Conservation (phyloP, 2,113 vertebrate species). For the Pelusios castaneus region DNA sequence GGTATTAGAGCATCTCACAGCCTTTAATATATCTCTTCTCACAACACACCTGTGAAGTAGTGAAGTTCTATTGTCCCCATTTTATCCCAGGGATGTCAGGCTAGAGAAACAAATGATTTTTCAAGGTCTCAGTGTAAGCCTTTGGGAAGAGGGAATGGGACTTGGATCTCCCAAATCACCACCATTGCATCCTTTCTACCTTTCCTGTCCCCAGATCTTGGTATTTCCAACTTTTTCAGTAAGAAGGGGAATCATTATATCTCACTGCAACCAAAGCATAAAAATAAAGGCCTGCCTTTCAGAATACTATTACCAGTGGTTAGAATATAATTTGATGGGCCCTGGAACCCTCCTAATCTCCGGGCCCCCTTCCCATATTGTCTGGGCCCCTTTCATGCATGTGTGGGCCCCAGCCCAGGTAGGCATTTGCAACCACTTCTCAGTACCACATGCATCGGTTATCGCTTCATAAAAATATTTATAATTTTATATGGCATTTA, state of each 20-base stretch:
- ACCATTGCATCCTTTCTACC: rapidly evolving
- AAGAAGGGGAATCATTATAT: neutral
- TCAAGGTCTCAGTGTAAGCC: neutral
- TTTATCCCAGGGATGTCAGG: neutral
- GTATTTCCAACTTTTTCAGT: neutral
- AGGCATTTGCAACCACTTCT: too few species aligned
- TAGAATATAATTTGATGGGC: too few species aligned
- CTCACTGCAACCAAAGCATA: neutral
- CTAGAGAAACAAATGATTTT: rapidly evolving
- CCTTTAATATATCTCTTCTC: neutral
- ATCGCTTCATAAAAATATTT: too few species aligned
- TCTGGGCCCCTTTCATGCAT: too few species aligned
- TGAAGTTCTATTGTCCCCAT: neutral
- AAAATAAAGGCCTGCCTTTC: neutral
- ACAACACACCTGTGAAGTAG: rapidly evolving
- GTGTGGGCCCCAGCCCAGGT: too few species aligned
- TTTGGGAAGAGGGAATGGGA: neutral
- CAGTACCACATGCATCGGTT: too few species aligned
- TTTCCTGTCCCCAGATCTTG: neutral
- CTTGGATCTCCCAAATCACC: neutral
- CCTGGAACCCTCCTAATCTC: too few species aligned
- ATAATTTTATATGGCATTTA: too few species aligned
- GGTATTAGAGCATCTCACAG: neutral
- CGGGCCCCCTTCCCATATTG: too few species aligned
- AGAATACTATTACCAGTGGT: too few species aligned